Percentiles rank a stretch among this genome's conserved stretches.
Evolutionary conservation across 1,140 invertebrate genomes (phyloP).

Genomic region (Eupristina koningsbergeri): DNA sequence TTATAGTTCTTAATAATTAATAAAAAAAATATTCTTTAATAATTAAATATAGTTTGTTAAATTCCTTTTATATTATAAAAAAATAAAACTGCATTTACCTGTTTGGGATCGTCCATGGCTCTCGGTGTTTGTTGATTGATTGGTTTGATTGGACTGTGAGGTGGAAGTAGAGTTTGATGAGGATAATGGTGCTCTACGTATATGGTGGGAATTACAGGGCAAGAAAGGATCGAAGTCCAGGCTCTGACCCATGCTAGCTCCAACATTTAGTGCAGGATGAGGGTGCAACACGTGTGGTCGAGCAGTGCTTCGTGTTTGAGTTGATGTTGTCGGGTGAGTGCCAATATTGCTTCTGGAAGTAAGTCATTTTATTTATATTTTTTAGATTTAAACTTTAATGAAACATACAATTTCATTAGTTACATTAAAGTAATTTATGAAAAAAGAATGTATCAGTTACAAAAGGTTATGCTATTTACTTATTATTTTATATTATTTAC

Average conservation of each 20-base stretch:
- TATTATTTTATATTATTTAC: too few species aligned
- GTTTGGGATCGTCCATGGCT: slow-evolving; percentile 55
- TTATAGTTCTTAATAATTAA: too few species aligned
- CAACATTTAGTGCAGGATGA: slow-evolving; percentile 65
- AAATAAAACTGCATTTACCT: slow-evolving; percentile 6
- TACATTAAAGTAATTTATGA: too few species aligned
- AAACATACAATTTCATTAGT: too few species aligned
- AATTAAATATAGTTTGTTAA: too few species aligned
- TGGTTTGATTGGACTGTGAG: slow-evolving; percentile 55
- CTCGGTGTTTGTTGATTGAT: slow-evolving; percentile 52
- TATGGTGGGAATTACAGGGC: slow-evolving; percentile 80
- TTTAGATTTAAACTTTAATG: too few species aligned
- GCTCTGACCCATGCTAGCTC: slow-evolving; percentile 67
- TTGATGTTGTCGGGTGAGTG: slow-evolving; percentile 79
- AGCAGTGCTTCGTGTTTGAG: slow-evolving; percentile 78
- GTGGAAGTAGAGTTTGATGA: slow-evolving; percentile 52
- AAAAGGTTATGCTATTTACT: too few species aligned
- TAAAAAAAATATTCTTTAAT: too few species aligned
- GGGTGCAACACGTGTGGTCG: slow-evolving; percentile 77
- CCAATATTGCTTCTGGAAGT: slow-evolving; percentile 74
- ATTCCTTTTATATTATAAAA: too few species aligned
- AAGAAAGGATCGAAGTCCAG: slow-evolving; percentile 79
- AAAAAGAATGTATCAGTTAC: too few species aligned
- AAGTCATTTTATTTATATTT: slow-evolving; percentile 2
- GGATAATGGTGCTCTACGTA: slow-evolving; percentile 61